These are phyloP conservation scores for Malurus melanocephalus DNA, from an alignment of 2,113 vertebrate genomes.

Conservation along the genomic window DNA sequence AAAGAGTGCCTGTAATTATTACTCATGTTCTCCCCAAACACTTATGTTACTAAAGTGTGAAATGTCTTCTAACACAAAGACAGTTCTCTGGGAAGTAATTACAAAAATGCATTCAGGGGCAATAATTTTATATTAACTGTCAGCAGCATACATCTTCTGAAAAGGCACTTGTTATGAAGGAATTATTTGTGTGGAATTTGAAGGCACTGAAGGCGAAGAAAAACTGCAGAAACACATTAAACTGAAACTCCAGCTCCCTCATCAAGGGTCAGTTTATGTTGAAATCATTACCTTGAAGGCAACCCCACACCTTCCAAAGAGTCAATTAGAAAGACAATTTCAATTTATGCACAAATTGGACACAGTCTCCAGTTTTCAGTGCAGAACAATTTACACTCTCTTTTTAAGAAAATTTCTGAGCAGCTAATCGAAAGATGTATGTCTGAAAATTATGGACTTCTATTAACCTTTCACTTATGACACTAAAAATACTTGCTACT, in stretches of 20 bases:
- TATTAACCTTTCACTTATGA: conserved; percentile 66
- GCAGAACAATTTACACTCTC: conserved; percentile 52
- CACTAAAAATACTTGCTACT: conserved; percentile 65
- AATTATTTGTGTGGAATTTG: conserved; percentile 72
- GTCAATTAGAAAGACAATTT: conserved; percentile 62
- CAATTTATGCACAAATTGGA: conserved; percentile 53
- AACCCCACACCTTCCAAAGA: conserved; percentile 37
- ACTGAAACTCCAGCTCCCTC: conserved; percentile 65
- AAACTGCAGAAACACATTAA: conserved; percentile 60
- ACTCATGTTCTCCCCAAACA: conserved; percentile 77
- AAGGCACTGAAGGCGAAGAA: conserved; percentile 63
- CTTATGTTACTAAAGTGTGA: conserved; percentile 80
- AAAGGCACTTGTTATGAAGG: conserved; percentile 78
- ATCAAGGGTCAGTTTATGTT: conserved; percentile 76
- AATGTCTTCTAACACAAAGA: conserved; percentile 82
- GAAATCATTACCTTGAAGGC: conserved; percentile 73
- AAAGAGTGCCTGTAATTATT: conserved; percentile 77
- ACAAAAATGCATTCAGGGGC: conserved; percentile 82
- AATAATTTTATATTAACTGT: conserved; percentile 83
- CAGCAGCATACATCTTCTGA: conserved; percentile 77
- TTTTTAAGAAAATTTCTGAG: conserved; percentile 59
- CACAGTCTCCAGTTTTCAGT: conserved; percentile 16
- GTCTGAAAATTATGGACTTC: conserved; percentile 54
- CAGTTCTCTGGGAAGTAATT: conserved; percentile 84
- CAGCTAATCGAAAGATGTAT: conserved; percentile 53